A percentile compares a stretch with the other conserved stretches of the same genome.
These are phyloP conservation scores for Allophyes oxyacanthae DNA, from an alignment of 2,888 invertebrate species.

Conservation along the genomic window DNA sequence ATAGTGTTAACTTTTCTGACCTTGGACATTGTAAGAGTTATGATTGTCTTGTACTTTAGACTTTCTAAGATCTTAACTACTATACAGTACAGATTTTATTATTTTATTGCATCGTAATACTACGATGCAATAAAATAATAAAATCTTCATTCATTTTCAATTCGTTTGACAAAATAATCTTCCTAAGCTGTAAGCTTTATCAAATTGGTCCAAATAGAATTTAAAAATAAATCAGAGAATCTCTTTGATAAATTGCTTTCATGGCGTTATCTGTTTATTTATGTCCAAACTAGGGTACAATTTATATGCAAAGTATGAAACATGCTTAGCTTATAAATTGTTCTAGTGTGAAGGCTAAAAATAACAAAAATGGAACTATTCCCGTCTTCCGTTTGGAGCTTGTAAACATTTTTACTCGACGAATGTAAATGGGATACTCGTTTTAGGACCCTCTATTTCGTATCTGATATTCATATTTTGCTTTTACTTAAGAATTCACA, in stretches of 20 bases:
- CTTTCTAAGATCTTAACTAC: too few species aligned
- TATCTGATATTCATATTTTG: conserved; percentile 52
- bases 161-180: conserved; percentile 6
- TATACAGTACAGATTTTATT: too few species aligned
- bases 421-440: conserved; percentile 35
- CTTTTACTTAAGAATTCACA: conserved; percentile 59
- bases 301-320: conserved; percentile 15
- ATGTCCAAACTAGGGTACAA: conserved; percentile 13
- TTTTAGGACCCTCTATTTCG: conserved; percentile 46
- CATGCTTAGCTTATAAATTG: conserved; percentile 8
- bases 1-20: too few species aligned
- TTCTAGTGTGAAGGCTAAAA: conserved; percentile 2
- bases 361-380: conserved; percentile 13
- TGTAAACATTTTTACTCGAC: conserved; percentile 34
- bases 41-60: too few species aligned
- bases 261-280: conserved; percentile 19
- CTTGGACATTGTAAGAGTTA: too few species aligned
- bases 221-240: conserved; percentile 15
- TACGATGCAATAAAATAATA: background rate
- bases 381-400: conserved; percentile 13
- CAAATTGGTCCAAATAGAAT: background rate
- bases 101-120: too few species aligned
- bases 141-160: conserved; percentile 1
- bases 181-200: conserved; percentile 7
- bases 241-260: conserved; percentile 19